Evolutionary conservation across 2,797 vertebrate species (phyloP).

Genomic region (Etheostoma nigrum): DNA sequence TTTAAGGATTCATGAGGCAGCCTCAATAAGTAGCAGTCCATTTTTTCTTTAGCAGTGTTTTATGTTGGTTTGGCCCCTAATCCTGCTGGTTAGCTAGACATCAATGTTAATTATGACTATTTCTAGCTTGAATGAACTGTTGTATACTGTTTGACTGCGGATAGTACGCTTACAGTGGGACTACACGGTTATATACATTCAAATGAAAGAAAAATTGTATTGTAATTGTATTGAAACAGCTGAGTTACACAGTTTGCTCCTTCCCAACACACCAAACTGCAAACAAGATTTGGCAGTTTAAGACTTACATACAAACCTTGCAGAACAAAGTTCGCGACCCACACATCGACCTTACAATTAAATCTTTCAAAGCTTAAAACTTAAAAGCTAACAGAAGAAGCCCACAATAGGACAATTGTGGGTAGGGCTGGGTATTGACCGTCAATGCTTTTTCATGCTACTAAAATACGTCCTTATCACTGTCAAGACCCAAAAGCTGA

Average conservation of each 20-base stretch:
- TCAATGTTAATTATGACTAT: conserved; percentile 29
- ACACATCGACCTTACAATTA: no score
- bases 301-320: no score
- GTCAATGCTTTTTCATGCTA: no score
- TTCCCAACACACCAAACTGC: not conserved
- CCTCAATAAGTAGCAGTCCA: not conserved
- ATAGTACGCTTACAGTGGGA: conserved; percentile 20
- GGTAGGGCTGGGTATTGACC: no score
- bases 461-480: no score
- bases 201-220: not conserved
- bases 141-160: not conserved
- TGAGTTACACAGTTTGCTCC: not conserved
- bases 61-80: conserved; percentile 8
- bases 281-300: no score
- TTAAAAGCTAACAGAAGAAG: no score
- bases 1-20: conserved; percentile 2
- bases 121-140: conserved; percentile 31
- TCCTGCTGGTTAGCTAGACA: conserved; percentile 16
- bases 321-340: no score
- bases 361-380: no score
- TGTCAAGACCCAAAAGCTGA: no score
- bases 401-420: no score
- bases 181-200: not conserved
- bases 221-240: no score
- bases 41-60: conserved; percentile 25